Percentiles rank a stretch among this genome's conserved stretches.
These are phyloP conservation scores for Embiotoca jacksoni DNA, from an alignment of 2,113 vertebrate genomes.

Conservation along the genomic window DNA sequence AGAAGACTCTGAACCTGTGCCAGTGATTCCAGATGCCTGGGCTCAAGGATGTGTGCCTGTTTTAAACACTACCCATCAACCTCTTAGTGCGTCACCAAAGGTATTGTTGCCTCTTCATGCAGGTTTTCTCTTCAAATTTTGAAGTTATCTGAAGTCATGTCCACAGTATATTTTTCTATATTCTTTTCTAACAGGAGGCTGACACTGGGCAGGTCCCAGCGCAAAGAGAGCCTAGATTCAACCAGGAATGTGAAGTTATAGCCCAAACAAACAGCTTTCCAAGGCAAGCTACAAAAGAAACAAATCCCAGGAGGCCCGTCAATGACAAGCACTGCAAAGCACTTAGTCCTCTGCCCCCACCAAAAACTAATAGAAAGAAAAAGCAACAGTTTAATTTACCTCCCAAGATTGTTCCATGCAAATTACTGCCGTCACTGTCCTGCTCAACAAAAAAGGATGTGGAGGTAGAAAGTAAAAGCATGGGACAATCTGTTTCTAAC, in stretches of 20 bases:
- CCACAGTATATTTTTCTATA: background rate
- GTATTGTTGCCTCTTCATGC: conserved; percentile 24
- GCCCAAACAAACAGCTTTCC: background rate
- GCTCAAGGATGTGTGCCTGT: conserved; percentile 78
- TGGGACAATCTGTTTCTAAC: background rate
- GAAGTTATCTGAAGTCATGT: background rate
- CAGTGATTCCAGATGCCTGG: conserved; percentile 79
- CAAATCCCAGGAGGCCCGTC: background rate
- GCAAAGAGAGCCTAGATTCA: conserved; percentile 12
- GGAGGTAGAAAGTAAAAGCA: conserved; percentile 3
- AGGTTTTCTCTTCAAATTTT: conserved; percentile 9
- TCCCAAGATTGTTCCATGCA: background rate
- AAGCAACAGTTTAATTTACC: background rate
- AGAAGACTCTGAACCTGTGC: conserved; percentile 84
- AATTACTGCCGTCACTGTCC: accelerated
- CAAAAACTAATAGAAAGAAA: conserved; percentile 12
- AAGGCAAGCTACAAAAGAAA: conserved; percentile 34
- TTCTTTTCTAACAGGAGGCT: conserved; percentile 41
- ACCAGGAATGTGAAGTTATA: background rate
- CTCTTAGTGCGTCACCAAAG: conserved; percentile 10
- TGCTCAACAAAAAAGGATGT: background rate
- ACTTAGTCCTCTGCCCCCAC: background rate
- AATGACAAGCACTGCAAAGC: background rate
- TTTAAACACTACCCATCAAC: background rate
- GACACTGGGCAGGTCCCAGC: background rate